phyloP scores from a whole-genome alignment of 2,797 vertebrate genomes.

The Centroberyx gerrardi region DNA sequence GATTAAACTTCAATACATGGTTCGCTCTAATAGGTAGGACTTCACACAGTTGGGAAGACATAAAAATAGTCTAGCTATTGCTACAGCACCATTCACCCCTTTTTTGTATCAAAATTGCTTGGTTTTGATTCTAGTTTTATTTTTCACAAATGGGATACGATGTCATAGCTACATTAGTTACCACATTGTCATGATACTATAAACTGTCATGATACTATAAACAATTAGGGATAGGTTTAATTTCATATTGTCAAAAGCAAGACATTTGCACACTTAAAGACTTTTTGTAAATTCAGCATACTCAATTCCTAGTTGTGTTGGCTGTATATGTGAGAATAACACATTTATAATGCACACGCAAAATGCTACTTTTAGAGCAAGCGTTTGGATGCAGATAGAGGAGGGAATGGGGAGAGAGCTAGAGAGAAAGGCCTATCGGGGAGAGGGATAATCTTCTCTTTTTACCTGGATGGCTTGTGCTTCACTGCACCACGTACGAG shows the following conservation, averaged over 20 bases:
- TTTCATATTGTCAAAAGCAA: slow-evolving; percentile 1
- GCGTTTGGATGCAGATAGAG: slow-evolving; percentile 24
- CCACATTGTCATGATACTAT: not conserved
- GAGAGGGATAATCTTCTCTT: slow-evolving; percentile 25
- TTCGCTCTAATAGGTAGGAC: not conserved
- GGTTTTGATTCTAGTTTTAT: not conserved
- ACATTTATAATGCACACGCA: slow-evolving; percentile 16
- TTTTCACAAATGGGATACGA: slow-evolving; percentile 4
- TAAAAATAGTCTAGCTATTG: not conserved
- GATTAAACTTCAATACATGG: not conserved
- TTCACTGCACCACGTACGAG: slow-evolving; percentile 74
- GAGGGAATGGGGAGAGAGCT: not conserved
- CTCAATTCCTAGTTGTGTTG: slow-evolving; percentile 1
- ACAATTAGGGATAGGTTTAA: not conserved
- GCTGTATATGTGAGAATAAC: not conserved
- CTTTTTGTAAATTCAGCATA: slow-evolving; percentile 5
- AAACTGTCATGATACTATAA: not conserved
- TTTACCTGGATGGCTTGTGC: slow-evolving; percentile 82
- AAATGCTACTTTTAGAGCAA: slow-evolving; percentile 14
- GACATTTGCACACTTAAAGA: not conserved
- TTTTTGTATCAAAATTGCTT: not conserved
- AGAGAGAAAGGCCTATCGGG: slow-evolving; percentile 19
- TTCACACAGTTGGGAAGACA: not conserved
- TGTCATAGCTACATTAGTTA: not conserved
- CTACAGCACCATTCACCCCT: too few species aligned